Conservation (phyloP, 2,113 vertebrate genomes). For the Oryzias curvinotus region DNA sequence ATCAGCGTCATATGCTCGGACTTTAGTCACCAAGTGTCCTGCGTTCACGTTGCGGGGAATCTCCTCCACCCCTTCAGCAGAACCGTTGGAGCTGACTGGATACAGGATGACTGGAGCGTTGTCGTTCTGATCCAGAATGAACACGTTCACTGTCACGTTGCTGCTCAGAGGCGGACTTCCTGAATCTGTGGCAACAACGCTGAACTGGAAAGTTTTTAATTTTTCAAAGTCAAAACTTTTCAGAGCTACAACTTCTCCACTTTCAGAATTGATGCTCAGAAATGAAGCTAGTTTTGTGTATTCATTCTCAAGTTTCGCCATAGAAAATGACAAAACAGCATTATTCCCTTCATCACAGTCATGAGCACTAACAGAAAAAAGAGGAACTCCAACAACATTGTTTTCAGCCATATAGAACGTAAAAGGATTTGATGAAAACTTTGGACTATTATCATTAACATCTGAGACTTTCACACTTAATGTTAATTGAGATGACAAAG, state of each 20-base stretch:
- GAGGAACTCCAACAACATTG: constrained; percentile 52
- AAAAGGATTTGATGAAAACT: constrained; percentile 53
- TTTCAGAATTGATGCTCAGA: constrained; percentile 60
- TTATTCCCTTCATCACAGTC: constrained; percentile 67
- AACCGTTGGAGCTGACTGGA: constrained; percentile 26
- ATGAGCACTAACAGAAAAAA: constrained; percentile 62
- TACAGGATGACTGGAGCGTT: constrained; percentile 54
- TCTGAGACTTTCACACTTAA: constrained; percentile 70
- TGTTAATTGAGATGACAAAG: constrained; percentile 54
- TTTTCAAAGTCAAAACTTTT: constrained; percentile 66
- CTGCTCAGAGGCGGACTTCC: constrained; percentile 53
- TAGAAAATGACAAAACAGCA: constrained; percentile 59
- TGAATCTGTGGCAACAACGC: constrained; percentile 59
- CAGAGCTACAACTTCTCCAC: constrained; percentile 42
- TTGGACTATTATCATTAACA: constrained; percentile 70
- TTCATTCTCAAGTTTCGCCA: constrained; percentile 31
- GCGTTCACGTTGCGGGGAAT: constrained; percentile 41
- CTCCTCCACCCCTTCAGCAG: constrained; percentile 25
- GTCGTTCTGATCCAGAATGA: constrained; percentile 56
- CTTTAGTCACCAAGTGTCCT: constrained; percentile 61
- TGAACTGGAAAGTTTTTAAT: constrained; percentile 38
- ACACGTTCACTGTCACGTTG: constrained; percentile 49
- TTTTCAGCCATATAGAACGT: constrained; percentile 64
- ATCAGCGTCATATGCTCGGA: constrained; percentile 62
- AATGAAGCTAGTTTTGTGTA: constrained; percentile 35